Evolutionary conservation across 2,113 vertebrate genomes (phyloP).

Genomic region (Malurus alboscapulatus): DNA sequence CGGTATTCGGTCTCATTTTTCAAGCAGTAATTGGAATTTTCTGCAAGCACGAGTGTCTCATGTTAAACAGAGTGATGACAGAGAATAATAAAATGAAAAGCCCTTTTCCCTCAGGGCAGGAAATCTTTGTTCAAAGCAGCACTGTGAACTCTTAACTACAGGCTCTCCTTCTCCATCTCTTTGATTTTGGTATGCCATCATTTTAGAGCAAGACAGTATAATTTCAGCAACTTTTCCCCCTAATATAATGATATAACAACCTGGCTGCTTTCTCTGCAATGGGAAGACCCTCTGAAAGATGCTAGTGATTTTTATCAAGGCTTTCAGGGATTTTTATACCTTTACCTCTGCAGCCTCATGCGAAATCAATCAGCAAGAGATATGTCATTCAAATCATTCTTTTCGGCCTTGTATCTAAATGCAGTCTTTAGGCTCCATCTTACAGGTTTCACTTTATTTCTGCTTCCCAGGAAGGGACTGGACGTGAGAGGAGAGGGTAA

Average conservation of each 20-base stretch:
- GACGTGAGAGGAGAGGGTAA: background rate
- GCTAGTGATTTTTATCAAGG: background rate
- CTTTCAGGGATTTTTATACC: conserved; percentile 16
- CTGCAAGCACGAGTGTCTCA: background rate
- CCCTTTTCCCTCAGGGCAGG: conserved; percentile 4
- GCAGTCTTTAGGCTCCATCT: conserved; percentile 18
- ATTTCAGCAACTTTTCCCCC: background rate
- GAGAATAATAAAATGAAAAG: conserved; percentile 29
- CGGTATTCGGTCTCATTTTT: background rate
- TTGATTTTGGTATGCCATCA: background rate
- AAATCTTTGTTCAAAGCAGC: conserved; percentile 32
- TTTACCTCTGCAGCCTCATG: background rate
- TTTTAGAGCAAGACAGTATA: background rate
- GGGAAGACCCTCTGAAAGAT: background rate
- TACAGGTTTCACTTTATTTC: background rate
- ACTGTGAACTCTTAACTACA: background rate
- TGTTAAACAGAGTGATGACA: conserved; percentile 15
- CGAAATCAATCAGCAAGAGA: conserved; percentile 5
- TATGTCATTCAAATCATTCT: background rate
- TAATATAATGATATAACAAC: background rate
- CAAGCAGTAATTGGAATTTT: conserved; percentile 37
- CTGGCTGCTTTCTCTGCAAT: background rate
- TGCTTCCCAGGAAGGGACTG: background rate
- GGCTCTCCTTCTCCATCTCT: background rate
- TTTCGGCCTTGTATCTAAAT: conserved; percentile 32